Evolutionary conservation across 2,113 vertebrate genomes (phyloP), one percentile per base, ranked within the genome.

Genomic region (Alaudala cheleensis): DNA sequence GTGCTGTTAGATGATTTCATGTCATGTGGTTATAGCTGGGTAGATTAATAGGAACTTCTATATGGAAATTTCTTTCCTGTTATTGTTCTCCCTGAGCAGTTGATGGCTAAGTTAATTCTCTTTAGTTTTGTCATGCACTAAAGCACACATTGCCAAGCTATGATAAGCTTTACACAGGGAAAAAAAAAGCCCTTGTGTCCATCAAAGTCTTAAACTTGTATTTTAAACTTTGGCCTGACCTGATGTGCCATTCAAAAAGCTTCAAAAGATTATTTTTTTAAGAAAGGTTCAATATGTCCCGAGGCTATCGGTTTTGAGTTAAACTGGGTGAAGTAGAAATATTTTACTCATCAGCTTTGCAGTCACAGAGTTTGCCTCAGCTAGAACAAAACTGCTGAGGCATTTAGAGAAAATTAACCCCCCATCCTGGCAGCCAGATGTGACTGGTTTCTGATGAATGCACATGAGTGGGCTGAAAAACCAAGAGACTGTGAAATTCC

Each of bases 361-460:
- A 99, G 99, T 99, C 99, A 99, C 99, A 99, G 99, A 99, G 98
- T 99, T 99, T 99, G 99, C 99, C 98, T 99, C 99, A 98, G 99
- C 99, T 99, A 99, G 99, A 99, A 99, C 99, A 99, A 99, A 99
- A 99, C 99, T 99, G 98, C 99, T 99, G 99, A 99, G 99, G 99
- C 99, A 99, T 99, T 99, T 99, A 99, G 99, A 99, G 99, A 99
- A 99, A 99, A 99, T 99, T 99, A 99, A 99, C 99, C 99, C 99
- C 99, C 99, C 99, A 99, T 99, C 99, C 99, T 99, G 99, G 99
- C 99, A 99, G 99, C 99, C 99, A 99, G 99, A 99, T 99, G 99
- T 99, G 99, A 99, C 99, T 99, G 99, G 99, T 99, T 99, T 99
- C 99, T 99, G 98, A 99, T 98, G 99, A 99, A 98, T 99, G 99